Evolutionary conservation across 2,113 vertebrate genomes (phyloP), one percentile per base, ranked within the genome.

Genomic region (Phaethornis superciliosus): DNA sequence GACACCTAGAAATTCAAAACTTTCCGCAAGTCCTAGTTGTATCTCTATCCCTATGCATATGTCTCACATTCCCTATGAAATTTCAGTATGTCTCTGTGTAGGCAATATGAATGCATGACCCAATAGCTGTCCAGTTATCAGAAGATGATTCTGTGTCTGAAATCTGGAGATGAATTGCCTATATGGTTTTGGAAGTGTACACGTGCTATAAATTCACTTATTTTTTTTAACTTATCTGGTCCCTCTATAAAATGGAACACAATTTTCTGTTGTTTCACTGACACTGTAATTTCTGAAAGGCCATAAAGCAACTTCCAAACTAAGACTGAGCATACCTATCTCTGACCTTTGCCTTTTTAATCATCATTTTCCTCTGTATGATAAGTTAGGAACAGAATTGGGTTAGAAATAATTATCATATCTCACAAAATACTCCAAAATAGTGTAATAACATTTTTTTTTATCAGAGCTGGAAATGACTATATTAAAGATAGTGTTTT

Each of bases 361-460:
- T 92, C 84, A 90, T 33, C 33, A 60, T 2, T 88, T 88, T 94
- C 78, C 32, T n/a, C 42, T 77, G 20, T 75, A 37, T 79, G 83
- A 93, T 95, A 94, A 90, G 11, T 21, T 60, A 15, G 62, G 37
- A 77, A 24, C 58, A 80, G 37, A 90, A 92, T 0, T 75, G 56
- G 60, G 22, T 81, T 81, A 78, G 56, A 93, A 92, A 75, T 88
- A 84, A 71, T 77, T 13, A 92, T 62, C 15, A 22, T 84, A 84
- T 75, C 76, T 81, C 64, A 76, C 6, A 92, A 86, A 94, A 81
- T 86, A 83, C n/a, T 86, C 33, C 83, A 93, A 92, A 90, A 94
- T 74, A 83, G 59, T 56, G 52, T 83, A 93, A 92, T 78, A 90
- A 75, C 33, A 56, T 64, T 93, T 94, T 40, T 16, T 93, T 68